These are phyloP conservation scores for Pimpla rufipes DNA, from an alignment of 2,888 invertebrate genomes.

Conservation along the genomic window DNA sequence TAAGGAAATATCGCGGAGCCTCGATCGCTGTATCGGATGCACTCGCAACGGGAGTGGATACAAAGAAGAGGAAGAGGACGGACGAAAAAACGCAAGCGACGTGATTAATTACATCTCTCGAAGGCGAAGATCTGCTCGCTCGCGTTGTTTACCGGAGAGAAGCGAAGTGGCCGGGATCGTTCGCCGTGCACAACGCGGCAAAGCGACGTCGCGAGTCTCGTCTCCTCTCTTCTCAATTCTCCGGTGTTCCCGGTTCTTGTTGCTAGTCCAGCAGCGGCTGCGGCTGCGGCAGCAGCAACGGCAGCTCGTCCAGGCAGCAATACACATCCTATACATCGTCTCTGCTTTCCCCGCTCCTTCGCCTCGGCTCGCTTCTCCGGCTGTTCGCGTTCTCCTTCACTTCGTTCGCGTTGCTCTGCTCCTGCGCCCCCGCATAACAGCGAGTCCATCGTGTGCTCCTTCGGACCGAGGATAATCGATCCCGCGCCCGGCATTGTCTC, in stretches of 20 bases:
- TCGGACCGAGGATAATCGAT: slow-evolving; percentile 84
- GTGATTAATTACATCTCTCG: slow-evolving; percentile 83
- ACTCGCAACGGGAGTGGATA: slow-evolving; percentile 26
- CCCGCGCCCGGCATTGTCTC: slow-evolving; percentile 82
- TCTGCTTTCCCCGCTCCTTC: slow-evolving; percentile 5
- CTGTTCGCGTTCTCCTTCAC: slow-evolving; percentile 39
- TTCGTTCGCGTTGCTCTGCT: slow-evolving; percentile 11
- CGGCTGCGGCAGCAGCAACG: slow-evolving; percentile 51
- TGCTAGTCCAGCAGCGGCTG: slow-evolving; percentile 60
- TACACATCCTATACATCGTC: slow-evolving; percentile 59
- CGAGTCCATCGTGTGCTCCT: slow-evolving; percentile 47
- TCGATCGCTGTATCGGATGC: slow-evolving; percentile 40
- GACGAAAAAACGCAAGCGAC: slow-evolving; percentile 60
- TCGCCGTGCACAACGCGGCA: slow-evolving; percentile 31
- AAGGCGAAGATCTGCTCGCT: slow-evolving; percentile 69
- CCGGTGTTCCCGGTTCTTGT: slow-evolving; percentile 60
- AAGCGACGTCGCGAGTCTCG: slow-evolving; percentile 22
- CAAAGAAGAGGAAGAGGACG: slow-evolving; percentile 45
- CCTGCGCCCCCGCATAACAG: slow-evolving; percentile 39
- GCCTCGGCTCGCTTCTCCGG: slow-evolving; percentile 42
- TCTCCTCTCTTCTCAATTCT: slow-evolving; percentile 38
- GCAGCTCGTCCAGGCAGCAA: slow-evolving; percentile 48
- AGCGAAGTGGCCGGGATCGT: slow-evolving; percentile 41
- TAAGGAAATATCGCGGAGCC: slow-evolving; percentile 35
- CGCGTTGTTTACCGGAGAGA: slow-evolving; percentile 43